Conservation (phyloP, 1,140 invertebrate species). For the Drosophila grimshawi region DNA sequence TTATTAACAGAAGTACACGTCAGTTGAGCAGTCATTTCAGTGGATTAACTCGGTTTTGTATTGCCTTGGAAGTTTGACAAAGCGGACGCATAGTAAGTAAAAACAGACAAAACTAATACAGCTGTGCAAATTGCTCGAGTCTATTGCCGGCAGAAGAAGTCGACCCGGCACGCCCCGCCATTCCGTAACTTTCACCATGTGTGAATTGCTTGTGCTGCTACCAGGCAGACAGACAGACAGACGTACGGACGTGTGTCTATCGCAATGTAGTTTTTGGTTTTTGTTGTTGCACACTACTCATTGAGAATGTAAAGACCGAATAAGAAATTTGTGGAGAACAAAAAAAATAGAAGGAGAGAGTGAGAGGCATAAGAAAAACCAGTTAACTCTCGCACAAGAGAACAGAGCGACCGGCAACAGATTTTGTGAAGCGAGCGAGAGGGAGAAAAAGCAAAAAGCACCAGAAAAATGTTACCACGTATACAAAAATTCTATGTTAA, state of each 20-base stretch:
- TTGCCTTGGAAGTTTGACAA: not conserved
- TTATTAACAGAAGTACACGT: slow-evolving; percentile 41
- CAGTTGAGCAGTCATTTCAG: slow-evolving; percentile 23
- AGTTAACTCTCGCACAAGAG: slow-evolving; percentile 35
- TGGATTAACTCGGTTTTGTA: slow-evolving; percentile 5
- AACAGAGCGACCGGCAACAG: slow-evolving; percentile 28
- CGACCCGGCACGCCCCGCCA: not conserved
- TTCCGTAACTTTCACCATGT: slow-evolving; percentile 55
- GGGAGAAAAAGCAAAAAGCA: slow-evolving; percentile 42
- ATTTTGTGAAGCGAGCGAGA: slow-evolving; percentile 5
- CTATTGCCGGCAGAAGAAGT: slow-evolving; percentile 20
- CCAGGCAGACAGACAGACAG: not conserved
- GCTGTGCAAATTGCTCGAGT: slow-evolving; percentile 51
- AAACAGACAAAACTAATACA: slow-evolving; percentile 32
- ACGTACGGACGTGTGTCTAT: not conserved
- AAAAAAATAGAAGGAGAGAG: slow-evolving; percentile 7
- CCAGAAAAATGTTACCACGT: slow-evolving; percentile 81
- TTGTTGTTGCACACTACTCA: slow-evolving; percentile 14
- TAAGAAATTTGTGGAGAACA: slow-evolving; percentile 27
- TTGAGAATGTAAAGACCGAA: slow-evolving; percentile 31
- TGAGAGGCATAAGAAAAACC: slow-evolving; percentile 46
- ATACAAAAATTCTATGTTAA: slow-evolving; percentile 61
- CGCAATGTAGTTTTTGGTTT: slow-evolving; percentile 3
- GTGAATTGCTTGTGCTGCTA: slow-evolving; percentile 7
- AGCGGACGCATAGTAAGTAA: slow-evolving; percentile 15